Evolutionary conservation across 2,113 vertebrate genomes (phyloP).

Genomic region (Beaufortia kweichowensis): DNA sequence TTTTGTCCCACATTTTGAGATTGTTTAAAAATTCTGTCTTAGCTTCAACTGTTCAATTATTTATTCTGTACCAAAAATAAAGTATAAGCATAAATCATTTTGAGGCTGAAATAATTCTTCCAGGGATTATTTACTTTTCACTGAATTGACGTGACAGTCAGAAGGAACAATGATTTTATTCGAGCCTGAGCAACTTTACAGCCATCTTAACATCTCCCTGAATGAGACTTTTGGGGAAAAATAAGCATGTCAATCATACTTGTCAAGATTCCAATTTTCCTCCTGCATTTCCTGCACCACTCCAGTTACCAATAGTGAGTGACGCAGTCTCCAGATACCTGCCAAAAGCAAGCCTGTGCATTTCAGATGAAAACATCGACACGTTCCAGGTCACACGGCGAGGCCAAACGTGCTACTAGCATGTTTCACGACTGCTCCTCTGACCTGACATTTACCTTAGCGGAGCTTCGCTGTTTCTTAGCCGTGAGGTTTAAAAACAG

Average conservation of each 20-base stretch:
- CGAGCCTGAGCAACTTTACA: constrained; percentile 60
- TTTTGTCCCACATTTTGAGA: constrained; percentile 60
- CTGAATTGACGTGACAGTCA: constrained; percentile 60
- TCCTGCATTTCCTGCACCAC: constrained; percentile 63
- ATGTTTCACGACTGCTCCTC: constrained; percentile 63
- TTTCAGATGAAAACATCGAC: constrained; percentile 68
- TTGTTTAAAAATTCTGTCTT: constrained; percentile 61
- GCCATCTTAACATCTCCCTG: constrained; percentile 68
- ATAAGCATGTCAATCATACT: constrained; percentile 69
- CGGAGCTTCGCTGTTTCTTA: constrained; percentile 43
- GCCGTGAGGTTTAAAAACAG: constrained; percentile 24
- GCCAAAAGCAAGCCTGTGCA: constrained; percentile 61
- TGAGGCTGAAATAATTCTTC: constrained; percentile 65
- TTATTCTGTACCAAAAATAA: constrained; percentile 68
- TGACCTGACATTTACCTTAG: constrained; percentile 65
- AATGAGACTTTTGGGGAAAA: constrained; percentile 70
- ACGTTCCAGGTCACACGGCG: constrained; percentile 62
- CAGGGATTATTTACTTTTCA: constrained; percentile 68
- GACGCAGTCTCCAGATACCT: constrained; percentile 66
- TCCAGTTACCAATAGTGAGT: constrained; percentile 54
- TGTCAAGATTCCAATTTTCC: constrained; percentile 73
- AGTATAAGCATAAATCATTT: constrained; percentile 63
- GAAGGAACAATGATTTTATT: constrained; percentile 67
- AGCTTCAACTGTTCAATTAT: constrained; percentile 65
- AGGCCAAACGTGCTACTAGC: constrained; percentile 62